Conservation (phyloP, 2,888 invertebrate genomes). For the Micoletzkya japonica region DNA sequence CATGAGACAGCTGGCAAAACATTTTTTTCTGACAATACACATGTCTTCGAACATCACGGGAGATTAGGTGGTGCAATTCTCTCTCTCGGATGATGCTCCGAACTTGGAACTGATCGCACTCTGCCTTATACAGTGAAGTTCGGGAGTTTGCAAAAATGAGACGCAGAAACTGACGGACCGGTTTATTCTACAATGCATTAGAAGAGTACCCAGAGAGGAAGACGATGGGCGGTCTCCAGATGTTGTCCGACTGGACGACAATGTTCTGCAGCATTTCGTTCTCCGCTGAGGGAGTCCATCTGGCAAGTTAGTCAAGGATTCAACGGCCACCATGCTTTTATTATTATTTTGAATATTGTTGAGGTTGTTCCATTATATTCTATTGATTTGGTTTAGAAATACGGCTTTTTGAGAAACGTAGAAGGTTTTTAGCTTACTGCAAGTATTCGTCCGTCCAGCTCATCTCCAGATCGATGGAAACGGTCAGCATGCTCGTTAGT, state of each 20-base stretch:
- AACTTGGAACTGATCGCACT: neutral
- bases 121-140: neutral
- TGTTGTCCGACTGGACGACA: conserved; percentile 8
- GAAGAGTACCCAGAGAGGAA: conserved; percentile 3
- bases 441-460: conserved; percentile 15
- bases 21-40: conserved; percentile 1
- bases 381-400: neutral
- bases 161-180: neutral
- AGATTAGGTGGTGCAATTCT: neutral
- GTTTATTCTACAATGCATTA: neutral
- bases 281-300: conserved; percentile 18
- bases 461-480: conserved; percentile 19
- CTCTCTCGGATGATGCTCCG: neutral
- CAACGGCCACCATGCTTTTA: neutral
- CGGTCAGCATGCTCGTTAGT: neutral
- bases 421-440: too few relatives aligned
- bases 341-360: neutral
- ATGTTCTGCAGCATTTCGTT: neutral
- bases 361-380: neutral
- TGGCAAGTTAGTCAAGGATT: neutral
- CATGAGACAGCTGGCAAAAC: neutral
- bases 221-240: conserved; percentile 16
- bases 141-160: neutral
- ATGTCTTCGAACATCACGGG: neutral
- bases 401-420: too few relatives aligned